Evolutionary conservation across 2,888 invertebrate genomes (phyloP), one percentile per base, ranked within the genome.

Genomic region (Bugulina stolonifera): DNA sequence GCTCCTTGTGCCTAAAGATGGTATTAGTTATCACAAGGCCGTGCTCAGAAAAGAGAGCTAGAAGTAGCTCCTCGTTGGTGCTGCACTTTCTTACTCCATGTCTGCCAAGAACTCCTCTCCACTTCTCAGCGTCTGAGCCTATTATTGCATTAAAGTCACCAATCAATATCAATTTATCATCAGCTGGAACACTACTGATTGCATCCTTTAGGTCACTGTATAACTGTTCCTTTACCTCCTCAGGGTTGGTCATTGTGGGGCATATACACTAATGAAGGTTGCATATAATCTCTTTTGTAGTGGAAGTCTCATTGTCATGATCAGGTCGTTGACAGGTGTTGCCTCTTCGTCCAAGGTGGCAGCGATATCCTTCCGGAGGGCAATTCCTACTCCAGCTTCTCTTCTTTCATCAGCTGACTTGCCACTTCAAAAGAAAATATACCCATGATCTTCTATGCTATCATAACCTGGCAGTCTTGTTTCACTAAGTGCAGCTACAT

Each of bases 91-190:
- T 18, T 52, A 52, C 52, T 52, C 52, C 52, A 52, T 71, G 25
- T 23, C 54, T 25, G 23, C 34, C 72, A 23, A 73, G 18, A 34
- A 73, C 72, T 22, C 71, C 57, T n/a, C 72, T 54, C 73, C 73
- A 74, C 34, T 54, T 5, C 5, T 23, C 3, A 58, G 64, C 14
- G 58, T 74, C 55, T 32, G 29, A 35, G 5, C 73, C 73, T 10
- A 73, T 71, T 29, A 55, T 35, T 22, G 73, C 58, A 43, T 72
- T 73, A 43, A 74, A 73, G 54, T 71, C 73, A n/a, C 72, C 71
- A 1, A 71, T 32, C 18, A 72, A 1, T n/a, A 73, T 32, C 29
- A 69, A 54, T 35, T 74, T 74, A 43, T 73, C 14, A n/a, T 55
- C 54, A 52, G 52, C 18, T 52, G 52, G 27, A 25, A 71, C 29